Base-by-base conservation (phyloP, 2,113 vertebrate species). In the Lepisosteus oculatus region DNA sequence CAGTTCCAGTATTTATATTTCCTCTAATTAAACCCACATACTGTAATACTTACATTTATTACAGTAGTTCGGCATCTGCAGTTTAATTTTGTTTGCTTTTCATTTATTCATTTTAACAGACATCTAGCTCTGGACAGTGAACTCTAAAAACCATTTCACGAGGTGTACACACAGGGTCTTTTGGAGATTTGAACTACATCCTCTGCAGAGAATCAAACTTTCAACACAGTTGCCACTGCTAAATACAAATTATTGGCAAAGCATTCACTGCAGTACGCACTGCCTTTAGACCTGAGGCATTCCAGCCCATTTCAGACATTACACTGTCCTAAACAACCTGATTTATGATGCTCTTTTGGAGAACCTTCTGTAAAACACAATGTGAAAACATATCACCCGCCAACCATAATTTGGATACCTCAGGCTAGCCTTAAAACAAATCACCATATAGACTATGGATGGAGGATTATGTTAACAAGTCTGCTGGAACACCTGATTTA, bases 401-500 rank as follows among this genome's bases (percentile, higher is more conserved):
- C 44, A 68, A 45, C 56, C 43, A 55, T 61, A 62, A 62, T 29
- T 4, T 1, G 56, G 43, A 62, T 11, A 43, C 66, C 65, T 43
- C 13, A 43, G 55, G 12, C 7, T 3, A 56, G 43, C 3, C 63
- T 64, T 14, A 11, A 61, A 11, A 67, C 57, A 61, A 66, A 73
- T 73, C 72, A 73, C 8, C 43, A 14, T 9, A 6, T 54, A 47
- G 68, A 11, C 54, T 15, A 13, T 51, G 13, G 62, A 2, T 12
- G 11, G 47, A 43, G 55, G 55, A 65, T 64, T 29, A 41, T 64
- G 62, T 43, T 64, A 4, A 64, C n/a, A 64, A 12, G 13, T 17
- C 42, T 59, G n/a, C 17, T 6, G 42, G 17, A 64, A 64, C 17
- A 43, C 6, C 15, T 64, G 62, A 64, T 70, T 66, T 74, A 70